phyloP scores from a whole-genome alignment of 2,888 invertebrate species.

The Yponomeuta evonymella region DNA sequence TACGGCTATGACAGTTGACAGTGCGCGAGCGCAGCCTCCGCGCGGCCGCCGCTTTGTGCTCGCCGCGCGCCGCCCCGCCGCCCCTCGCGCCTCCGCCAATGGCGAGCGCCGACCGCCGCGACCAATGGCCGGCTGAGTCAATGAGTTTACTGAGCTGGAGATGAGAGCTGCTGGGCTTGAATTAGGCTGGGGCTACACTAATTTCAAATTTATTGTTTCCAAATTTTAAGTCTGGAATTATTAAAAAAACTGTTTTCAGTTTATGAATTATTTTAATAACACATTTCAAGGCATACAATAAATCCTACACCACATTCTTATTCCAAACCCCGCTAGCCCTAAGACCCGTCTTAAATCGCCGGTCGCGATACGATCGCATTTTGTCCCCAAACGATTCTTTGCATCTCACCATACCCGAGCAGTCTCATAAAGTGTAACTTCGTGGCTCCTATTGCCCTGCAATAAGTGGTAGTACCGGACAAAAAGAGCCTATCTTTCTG shows the following conservation, averaged over 20 bases:
- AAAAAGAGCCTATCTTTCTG: neutral
- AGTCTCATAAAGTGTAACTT: neutral
- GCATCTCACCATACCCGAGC: conserved; percentile 48
- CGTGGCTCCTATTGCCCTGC: neutral
- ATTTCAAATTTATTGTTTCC: no score
- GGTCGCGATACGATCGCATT: conserved; percentile 59
- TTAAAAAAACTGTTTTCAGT: no score
- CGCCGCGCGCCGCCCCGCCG: conserved; percentile 39
- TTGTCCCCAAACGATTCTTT: conserved; percentile 52
- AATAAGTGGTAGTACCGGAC: neutral
- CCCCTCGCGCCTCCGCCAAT: conserved; percentile 44
- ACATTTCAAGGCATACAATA: neutral
- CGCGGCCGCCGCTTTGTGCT: conserved; percentile 51
- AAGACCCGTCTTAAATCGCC: conserved; percentile 25
- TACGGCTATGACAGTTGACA: conserved; percentile 57
- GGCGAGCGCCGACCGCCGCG: conserved; percentile 34
- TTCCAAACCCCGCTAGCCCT: conserved; percentile 24
- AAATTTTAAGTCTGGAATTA: no score
- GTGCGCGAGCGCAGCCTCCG: conserved; percentile 28
- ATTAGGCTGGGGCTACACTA: conserved; percentile 45
- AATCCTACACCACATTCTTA: neutral
- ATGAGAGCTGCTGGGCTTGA: neutral
- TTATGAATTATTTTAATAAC: no score
- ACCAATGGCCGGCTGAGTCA: conserved; percentile 50
- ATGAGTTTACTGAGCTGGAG: neutral